phyloP scores from a whole-genome alignment of 2,113 vertebrate species.

The Tychaedon coryphoeus region DNA sequence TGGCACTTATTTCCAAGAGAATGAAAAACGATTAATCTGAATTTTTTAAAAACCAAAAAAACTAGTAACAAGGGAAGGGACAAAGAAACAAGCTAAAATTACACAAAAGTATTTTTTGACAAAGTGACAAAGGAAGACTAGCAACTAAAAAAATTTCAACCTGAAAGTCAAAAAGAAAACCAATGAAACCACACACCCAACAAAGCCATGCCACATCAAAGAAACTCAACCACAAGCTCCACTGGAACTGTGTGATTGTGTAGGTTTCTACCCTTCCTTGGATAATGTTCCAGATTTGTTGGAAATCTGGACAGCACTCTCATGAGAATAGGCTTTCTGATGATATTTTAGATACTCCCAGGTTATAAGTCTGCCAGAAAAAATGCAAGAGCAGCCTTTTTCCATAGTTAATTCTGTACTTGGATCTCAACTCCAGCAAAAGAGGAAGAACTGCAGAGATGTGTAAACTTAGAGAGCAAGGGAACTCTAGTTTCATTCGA shows the following conservation, averaged over 20 bases:
- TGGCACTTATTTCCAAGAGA: background rate
- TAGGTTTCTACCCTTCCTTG: background rate
- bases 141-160: background rate
- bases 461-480: background rate
- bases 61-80: background rate
- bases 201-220: background rate
- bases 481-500: background rate
- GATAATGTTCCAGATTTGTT: background rate
- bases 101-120: background rate
- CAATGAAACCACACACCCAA: background rate
- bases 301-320: background rate
- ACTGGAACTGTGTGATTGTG: background rate
- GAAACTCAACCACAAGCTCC: background rate
- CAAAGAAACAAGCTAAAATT: background rate
- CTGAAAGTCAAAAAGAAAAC: background rate
- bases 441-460: background rate
- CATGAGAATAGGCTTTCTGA: background rate
- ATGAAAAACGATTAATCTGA: background rate
- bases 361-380: constrained; percentile 1
- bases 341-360: background rate
- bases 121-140: background rate
- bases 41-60: background rate
- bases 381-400: constrained; percentile 2
- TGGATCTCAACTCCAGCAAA: background rate
- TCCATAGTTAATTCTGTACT: background rate